phyloP scores from a whole-genome alignment of 1,140 invertebrate species.

The Saccostrea echinata region DNA sequence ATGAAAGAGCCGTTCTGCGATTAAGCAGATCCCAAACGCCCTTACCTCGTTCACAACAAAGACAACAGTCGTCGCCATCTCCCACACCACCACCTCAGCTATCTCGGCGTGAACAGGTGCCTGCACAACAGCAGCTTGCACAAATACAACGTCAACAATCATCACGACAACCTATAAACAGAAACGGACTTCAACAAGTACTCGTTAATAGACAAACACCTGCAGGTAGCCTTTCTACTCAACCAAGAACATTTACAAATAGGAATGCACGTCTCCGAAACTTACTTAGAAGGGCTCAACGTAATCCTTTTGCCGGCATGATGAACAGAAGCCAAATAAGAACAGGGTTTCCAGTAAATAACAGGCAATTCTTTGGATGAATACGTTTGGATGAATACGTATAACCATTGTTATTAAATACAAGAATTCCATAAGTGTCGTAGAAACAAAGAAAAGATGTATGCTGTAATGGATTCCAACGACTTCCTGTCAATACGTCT shows the following conservation, averaged over 20 bases:
- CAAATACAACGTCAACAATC: not conserved
- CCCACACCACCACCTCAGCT: not conserved
- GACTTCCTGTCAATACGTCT: not conserved
- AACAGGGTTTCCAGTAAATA: not conserved
- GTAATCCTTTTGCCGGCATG: not conserved
- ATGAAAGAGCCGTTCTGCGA: not conserved
- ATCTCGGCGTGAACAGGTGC: not conserved
- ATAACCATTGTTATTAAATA: not conserved
- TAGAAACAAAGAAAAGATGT: not conserved
- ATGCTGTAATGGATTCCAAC: not conserved
- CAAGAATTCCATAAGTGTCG: not conserved
- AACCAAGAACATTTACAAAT: not conserved
- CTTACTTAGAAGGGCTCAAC: not conserved
- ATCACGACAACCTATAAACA: not conserved
- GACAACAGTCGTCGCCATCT: not conserved
- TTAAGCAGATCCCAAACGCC: not conserved
- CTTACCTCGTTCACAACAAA: not conserved
- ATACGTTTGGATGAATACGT: not conserved
- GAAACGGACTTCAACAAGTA: not conserved
- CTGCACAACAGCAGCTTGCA: not conserved
- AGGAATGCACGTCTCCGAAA: constrained; percentile 4
- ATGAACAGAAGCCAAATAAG: constrained; percentile 6
- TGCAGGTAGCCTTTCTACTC: not conserved
- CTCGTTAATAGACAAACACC: not conserved
- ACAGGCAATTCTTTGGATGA: not conserved